Percentiles rank a stretch among this genome's conserved stretches.
Evolutionary conservation across 2,797 vertebrate species (phyloP).

Genomic region (Sebastes variabilis): DNA sequence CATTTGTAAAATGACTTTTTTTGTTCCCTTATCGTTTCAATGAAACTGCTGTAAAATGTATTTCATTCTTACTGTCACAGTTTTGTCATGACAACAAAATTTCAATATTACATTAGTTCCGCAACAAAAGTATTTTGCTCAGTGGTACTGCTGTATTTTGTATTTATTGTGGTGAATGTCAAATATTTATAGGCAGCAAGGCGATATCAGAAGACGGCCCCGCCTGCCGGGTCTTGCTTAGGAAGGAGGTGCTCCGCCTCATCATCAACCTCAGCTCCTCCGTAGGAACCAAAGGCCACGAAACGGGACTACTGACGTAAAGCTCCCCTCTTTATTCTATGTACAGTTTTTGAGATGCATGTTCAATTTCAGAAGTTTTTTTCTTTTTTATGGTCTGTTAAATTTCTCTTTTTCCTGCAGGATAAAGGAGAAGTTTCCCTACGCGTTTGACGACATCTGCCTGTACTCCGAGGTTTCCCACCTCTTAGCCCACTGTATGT

Average conservation of each 20-base stretch:
- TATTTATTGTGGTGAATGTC: background rate
- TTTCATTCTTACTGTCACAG: background rate
- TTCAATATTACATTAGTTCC: background rate
- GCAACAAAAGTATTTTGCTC: background rate
- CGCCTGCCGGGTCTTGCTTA: conserved; percentile 92
- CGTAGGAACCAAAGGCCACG: conserved; percentile 97
- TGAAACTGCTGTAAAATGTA: background rate
- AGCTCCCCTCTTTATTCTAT: conserved; percentile 3
- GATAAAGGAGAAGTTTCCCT: conserved; percentile 99
- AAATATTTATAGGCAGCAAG: conserved; percentile 85
- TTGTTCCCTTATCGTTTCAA: background rate
- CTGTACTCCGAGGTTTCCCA: conserved; percentile 98
- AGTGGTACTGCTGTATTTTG: background rate
- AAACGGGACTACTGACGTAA: conserved; percentile 98
- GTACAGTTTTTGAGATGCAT: background rate
- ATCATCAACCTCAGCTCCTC: conserved; percentile 98
- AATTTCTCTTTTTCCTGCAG: conserved; percentile 67
- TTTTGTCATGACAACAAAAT: no score
- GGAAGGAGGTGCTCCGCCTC: conserved; percentile 96
- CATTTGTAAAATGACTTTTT: background rate
- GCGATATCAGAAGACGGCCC: conserved; percentile 94
- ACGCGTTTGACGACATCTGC: conserved; percentile 98
- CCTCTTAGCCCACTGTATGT: conserved; percentile 94
- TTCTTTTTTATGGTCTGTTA: background rate
- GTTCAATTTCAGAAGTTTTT: background rate